phyloP scores from a whole-genome alignment of 2,113 vertebrate species.

The Saccopteryx leptura region DNA sequence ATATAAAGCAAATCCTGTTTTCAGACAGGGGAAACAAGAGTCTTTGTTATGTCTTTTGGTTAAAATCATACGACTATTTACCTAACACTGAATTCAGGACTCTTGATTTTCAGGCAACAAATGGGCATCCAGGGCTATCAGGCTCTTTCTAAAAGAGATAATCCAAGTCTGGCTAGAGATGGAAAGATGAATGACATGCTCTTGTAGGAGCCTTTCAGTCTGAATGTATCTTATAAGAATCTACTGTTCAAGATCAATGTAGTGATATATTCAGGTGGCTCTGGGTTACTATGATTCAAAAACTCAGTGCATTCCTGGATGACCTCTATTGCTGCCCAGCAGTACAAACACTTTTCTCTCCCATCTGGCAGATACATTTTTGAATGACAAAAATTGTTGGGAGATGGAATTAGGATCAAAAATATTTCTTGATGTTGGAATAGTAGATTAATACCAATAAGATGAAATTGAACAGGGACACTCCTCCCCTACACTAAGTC shows the following conservation, averaged over 20 bases:
- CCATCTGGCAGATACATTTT: background rate
- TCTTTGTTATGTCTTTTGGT: background rate
- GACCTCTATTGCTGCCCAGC: background rate
- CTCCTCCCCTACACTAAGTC: background rate
- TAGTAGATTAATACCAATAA: background rate
- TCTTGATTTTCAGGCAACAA: background rate
- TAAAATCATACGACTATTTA: background rate
- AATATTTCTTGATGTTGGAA: background rate
- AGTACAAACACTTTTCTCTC: background rate
- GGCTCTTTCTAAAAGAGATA: background rate
- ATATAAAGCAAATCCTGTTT: background rate
- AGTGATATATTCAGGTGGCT: background rate
- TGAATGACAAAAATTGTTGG: background rate
- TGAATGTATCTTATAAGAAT: slow-evolving; percentile 15
- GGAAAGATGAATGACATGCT: background rate
- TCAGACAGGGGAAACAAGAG: background rate
- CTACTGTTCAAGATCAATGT: background rate
- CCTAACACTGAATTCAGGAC: background rate
- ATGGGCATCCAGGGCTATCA: background rate
- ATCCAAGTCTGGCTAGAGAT: background rate
- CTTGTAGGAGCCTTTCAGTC: background rate
- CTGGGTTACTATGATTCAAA: background rate
- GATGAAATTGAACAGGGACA: background rate
- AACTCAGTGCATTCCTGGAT: background rate
- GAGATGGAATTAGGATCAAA: background rate